phyloP scores from a whole-genome alignment of 2,113 vertebrate genomes.

The Pelecanus crispus region DNA sequence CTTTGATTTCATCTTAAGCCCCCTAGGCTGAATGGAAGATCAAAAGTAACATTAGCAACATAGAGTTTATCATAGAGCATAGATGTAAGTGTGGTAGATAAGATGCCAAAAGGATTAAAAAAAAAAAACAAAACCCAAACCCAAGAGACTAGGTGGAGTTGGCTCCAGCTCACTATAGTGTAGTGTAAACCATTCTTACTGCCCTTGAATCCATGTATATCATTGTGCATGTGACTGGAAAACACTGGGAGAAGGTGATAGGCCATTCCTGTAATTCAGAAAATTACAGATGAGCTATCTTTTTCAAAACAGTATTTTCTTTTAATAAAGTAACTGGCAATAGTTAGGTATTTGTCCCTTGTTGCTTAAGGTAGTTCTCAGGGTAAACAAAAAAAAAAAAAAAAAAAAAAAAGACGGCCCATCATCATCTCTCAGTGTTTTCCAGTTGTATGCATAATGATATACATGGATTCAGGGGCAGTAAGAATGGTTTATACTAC shows the following conservation, averaged over 20 bases:
- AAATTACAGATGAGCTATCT: not conserved
- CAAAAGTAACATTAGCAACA: not conserved
- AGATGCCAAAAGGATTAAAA: not conserved
- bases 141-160: not conserved
- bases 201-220: not conserved
- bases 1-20: not conserved
- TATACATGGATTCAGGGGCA: too few species aligned
- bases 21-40: not conserved
- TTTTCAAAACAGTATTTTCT: not conserved
- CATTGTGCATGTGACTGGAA: not conserved
- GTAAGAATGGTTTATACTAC: too few species aligned
- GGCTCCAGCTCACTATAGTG: not conserved
- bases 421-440: too few species aligned
- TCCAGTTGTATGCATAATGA: too few species aligned
- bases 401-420: too few species aligned
- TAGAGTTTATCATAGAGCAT: not conserved
- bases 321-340: not conserved
- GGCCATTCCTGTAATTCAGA: not conserved
- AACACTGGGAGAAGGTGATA: not conserved
- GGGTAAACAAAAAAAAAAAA: not conserved
- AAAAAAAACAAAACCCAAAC: not conserved
- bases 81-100: not conserved
- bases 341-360: not conserved
- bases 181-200: not conserved
- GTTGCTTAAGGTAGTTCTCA: not conserved